These are phyloP conservation scores for Panagrolaimus sp. DNA, from an alignment of 1,140 invertebrate species.

Conservation along the genomic window DNA sequence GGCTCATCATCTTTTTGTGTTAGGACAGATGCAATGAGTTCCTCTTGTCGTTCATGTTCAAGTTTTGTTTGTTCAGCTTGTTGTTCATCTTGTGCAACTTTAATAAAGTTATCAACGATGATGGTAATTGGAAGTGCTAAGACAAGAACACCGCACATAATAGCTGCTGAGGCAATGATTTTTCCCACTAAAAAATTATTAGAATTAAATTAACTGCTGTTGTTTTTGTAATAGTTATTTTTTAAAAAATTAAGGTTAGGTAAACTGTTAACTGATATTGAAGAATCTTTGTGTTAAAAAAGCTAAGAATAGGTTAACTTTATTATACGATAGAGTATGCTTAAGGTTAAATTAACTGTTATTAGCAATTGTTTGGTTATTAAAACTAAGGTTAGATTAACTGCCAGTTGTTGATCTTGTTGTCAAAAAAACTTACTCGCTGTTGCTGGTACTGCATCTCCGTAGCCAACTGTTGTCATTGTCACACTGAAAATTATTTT, in stretches of 20 bases:
- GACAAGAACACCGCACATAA: conserved; percentile 57
- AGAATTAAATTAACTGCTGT: conserved; percentile 17
- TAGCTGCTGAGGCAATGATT: conserved; percentile 55
- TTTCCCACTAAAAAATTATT: conserved; percentile 48
- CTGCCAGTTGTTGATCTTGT: conserved; percentile 12
- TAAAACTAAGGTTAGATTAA: background rate
- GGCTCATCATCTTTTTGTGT: conserved; percentile 6
- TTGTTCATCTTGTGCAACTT: conserved; percentile 58
- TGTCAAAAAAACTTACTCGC: conserved; percentile 38
- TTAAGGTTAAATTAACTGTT: too few relatives aligned
- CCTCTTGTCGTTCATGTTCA: conserved; percentile 20
- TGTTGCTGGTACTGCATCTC: conserved; percentile 58
- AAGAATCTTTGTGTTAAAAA: too few relatives aligned
- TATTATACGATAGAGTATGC: too few relatives aligned
- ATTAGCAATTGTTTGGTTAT: too few relatives aligned
- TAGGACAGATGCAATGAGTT: conserved; percentile 1
- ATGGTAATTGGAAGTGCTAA: conserved; percentile 57
- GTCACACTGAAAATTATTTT: conserved; percentile 16
- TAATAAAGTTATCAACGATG: conserved; percentile 58
- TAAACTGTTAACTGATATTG: too few relatives aligned
- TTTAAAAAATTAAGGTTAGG: too few relatives aligned
- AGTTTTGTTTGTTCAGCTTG: conserved; percentile 41
- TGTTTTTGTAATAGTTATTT: background rate
- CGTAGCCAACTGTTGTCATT: conserved; percentile 62
- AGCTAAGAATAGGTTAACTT: too few relatives aligned